phyloP scores from a whole-genome alignment of 2,113 vertebrate genomes.

The Perca schrenkii region DNA sequence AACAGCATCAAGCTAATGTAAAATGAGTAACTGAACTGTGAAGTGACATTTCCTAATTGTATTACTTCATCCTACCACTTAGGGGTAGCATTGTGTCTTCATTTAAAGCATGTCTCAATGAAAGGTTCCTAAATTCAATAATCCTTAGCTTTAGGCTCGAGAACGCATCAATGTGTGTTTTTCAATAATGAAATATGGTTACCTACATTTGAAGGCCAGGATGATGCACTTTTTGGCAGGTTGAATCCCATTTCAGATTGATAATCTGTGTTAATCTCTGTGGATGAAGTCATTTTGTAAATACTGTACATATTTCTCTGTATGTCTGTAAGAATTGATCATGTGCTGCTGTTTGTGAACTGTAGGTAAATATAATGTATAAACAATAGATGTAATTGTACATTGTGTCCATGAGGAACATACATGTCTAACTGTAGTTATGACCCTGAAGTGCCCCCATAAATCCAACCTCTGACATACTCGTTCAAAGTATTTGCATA shows the following conservation, averaged over 20 bases:
- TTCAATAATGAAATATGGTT: background rate
- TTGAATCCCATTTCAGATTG: constrained; percentile 3
- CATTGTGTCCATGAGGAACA: constrained; percentile 4
- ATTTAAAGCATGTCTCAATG: constrained; percentile 13
- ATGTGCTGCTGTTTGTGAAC: constrained; percentile 19
- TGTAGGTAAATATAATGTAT: constrained; percentile 11
- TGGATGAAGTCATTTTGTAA: constrained; percentile 11
- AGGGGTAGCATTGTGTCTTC: constrained; percentile 62
- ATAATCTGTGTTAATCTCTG: background rate
- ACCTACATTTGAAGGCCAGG: background rate
- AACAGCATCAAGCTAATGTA: constrained; percentile 1
- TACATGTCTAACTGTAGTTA: constrained; percentile 11
- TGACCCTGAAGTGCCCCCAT: constrained; percentile 29
- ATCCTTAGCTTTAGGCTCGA: background rate
- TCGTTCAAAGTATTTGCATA: constrained; percentile 19
- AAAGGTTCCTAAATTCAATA: constrained; percentile 13
- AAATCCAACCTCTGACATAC: constrained; percentile 2
- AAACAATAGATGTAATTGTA: constrained; percentile 10
- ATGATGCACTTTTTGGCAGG: background rate
- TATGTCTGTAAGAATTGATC: constrained; percentile 8
- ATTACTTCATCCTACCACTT: constrained; percentile 61
- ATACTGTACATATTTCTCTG: constrained; percentile 27
- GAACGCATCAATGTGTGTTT: background rate
- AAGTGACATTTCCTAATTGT: background rate
- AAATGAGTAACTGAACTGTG: constrained; percentile 7